Evolutionary conservation across 2,797 vertebrate species (phyloP), one percentile per base, ranked within the genome.

Genomic region (Melopsittacus undulatus): DNA sequence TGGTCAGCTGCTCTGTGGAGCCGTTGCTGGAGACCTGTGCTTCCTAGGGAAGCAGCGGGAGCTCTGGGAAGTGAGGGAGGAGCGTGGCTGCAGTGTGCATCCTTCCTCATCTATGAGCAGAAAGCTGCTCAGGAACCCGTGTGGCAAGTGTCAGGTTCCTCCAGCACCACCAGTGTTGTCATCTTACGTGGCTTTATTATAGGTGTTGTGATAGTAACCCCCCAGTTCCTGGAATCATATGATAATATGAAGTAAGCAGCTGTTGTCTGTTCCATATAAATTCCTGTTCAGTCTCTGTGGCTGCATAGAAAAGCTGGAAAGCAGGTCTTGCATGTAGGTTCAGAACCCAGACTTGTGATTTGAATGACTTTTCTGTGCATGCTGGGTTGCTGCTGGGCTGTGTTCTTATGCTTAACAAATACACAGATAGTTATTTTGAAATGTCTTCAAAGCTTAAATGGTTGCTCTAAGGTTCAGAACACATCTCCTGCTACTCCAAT

Each of bases 81-180:
- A 77, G 13, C 1, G 2, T 20, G 64, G 51, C 19, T 9, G 42
- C 40, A 48, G 45, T 21, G 38, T 7, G 20, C 1, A 1, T 82
- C 36, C 63, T 59, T 69, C 62, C 61, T 22, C 2, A 0, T 3
- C 9, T 9, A n/a, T 1, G 14, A 70, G 57, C 51, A 78, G 79
- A 87, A 79, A 84, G 85, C 61, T 61, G 74, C 77, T 84, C 30
- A 46, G 86, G 59, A 88, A 67, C 84, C 72, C 0, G 24, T 82
- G 61, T 46, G 52, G 66, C 75, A 80, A 75, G 64, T n/a, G 89
- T 51, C 92, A 80, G 88, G 93, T 90, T 90, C 81, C 45, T 91
- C 92, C 85, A 36, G 87, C 70, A 83, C 38, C 82, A 72, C 82
- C 27, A 30, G 84, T 73, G 46, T 43, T 70, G 74, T 56, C 29